These are phyloP conservation scores for Caiman crocodilus DNA, from an alignment of 2,797 vertebrate genomes.

Conservation along the genomic window DNA sequence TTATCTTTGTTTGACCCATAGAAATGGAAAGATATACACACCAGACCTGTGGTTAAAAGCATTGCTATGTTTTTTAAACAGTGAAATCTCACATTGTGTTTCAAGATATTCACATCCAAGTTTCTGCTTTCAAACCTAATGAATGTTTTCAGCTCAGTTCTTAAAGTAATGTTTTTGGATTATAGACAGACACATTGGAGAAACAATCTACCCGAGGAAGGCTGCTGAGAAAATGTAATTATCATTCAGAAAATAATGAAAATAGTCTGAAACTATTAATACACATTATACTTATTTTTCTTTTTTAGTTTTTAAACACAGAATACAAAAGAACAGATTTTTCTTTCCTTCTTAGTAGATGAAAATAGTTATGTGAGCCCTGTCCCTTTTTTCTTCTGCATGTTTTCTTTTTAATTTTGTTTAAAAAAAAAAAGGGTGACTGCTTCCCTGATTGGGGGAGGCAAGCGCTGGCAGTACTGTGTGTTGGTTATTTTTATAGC, in stretches of 20 bases:
- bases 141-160: constrained; percentile 43
- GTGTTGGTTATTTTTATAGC: background rate
- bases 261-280: constrained; percentile 42
- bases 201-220: constrained; percentile 52
- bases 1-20: background rate
- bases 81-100: background rate
- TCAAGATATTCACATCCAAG: constrained; percentile 35
- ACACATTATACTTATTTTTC: constrained; percentile 18
- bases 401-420: constrained; percentile 50
- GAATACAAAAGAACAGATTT: constrained; percentile 47
- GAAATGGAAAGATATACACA: background rate
- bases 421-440: constrained; percentile 53
- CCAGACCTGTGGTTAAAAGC: background rate
- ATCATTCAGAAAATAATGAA: background rate
- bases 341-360: constrained; percentile 18
- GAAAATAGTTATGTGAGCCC: background rate
- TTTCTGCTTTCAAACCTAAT: constrained; percentile 22
- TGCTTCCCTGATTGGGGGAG: constrained; percentile 22
- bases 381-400: constrained; percentile 25
- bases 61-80: constrained; percentile 34
- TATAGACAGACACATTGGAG: constrained; percentile 33
- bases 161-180: constrained; percentile 49
- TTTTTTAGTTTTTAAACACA: constrained; percentile 24
- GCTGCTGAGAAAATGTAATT: constrained; percentile 48
- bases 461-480: background rate